phyloP scores from a whole-genome alignment of 2,888 invertebrate genomes.

The Andrena bicolor region DNA sequence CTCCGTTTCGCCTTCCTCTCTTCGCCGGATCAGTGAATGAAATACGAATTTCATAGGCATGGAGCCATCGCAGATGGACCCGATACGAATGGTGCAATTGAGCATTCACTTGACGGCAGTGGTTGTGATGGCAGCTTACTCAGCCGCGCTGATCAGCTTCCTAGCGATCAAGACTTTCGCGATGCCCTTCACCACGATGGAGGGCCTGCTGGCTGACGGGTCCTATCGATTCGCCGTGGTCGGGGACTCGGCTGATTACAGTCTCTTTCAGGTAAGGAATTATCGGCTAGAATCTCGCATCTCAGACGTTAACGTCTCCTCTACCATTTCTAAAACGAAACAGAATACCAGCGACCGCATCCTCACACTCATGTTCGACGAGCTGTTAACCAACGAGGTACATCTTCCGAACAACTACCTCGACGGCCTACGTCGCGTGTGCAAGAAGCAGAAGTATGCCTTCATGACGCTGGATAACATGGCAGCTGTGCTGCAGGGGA shows the following conservation, averaged over 20 bases:
- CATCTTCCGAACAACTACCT: constrained; percentile 78
- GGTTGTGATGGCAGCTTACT: constrained; percentile 81
- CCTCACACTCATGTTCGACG: constrained; percentile 75
- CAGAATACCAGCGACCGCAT: constrained; percentile 79
- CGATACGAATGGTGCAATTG: constrained; percentile 79
- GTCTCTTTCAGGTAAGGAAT: constrained; percentile 77
- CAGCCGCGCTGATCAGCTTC: constrained; percentile 82
- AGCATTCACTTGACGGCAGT: constrained; percentile 80
- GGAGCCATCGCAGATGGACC: constrained; percentile 71
- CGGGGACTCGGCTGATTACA: constrained; percentile 79
- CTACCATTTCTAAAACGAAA: not conserved
- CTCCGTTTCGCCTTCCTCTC: not conserved
- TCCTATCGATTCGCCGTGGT: constrained; percentile 81
- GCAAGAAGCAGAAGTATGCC: constrained; percentile 78
- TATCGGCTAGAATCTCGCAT: too few species aligned
- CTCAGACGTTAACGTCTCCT: not conserved
- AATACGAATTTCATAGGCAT: constrained; percentile 70
- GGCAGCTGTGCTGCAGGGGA: constrained; percentile 75
- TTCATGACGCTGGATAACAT: constrained; percentile 81
- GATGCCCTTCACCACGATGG: constrained; percentile 83
- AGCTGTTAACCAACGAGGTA: constrained; percentile 70
- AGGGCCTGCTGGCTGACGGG: constrained; percentile 79
- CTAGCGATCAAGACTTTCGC: constrained; percentile 80
- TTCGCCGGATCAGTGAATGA: not conserved
- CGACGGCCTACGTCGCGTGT: constrained; percentile 79